Evolutionary conservation across 2,888 invertebrate species (phyloP).

Genomic region (Itoplectis maculator): DNA sequence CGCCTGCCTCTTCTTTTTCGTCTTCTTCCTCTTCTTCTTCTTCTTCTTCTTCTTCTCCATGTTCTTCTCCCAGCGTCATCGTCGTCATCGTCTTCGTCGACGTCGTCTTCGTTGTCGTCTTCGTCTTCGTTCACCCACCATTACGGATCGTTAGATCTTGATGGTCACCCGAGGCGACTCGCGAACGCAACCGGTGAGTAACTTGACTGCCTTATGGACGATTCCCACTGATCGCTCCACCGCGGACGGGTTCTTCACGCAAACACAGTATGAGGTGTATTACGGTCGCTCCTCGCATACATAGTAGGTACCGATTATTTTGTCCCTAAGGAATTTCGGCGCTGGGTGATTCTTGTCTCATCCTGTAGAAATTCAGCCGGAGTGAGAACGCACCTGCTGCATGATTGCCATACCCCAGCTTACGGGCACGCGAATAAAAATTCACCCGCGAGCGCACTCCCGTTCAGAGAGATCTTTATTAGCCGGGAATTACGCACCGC

Average conservation of each 20-base stretch:
- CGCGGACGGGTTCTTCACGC: conserved; percentile 31
- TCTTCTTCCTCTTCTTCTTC: conserved; percentile 24
- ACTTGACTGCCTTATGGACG: conserved; percentile 44
- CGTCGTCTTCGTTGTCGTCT: conserved; percentile 25
- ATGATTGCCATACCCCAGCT: conserved; percentile 29
- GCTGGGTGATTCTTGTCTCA: conserved; percentile 56
- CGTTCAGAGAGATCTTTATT: conserved; percentile 63
- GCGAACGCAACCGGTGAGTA: conserved; percentile 43
- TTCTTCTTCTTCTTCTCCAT: conserved; percentile 19
- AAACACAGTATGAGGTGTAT: conserved; percentile 8
- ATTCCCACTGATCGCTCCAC: conserved; percentile 26
- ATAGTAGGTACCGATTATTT: conserved; percentile 56
- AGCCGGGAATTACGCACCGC: conserved; percentile 55
- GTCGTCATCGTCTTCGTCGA: conserved; percentile 17
- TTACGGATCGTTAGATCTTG: conserved; percentile 65
- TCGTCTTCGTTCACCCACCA: conserved; percentile 55
- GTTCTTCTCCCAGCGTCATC: conserved; percentile 11
- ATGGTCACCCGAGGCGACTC: conserved; percentile 61
- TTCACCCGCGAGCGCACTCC: conserved; percentile 36
- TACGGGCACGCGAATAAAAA: conserved; percentile 53
- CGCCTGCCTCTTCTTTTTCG: conserved; percentile 6
- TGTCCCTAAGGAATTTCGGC: conserved; percentile 54
- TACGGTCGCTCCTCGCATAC: conserved; percentile 55
- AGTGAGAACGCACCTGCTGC: conserved; percentile 57
- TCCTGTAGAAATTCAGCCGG: not conserved